Percentiles rank a stretch among this genome's conserved stretches.
These are phyloP conservation scores for Dinomys branickii DNA, from an alignment of 2,113 vertebrate genomes.

Conservation along the genomic window DNA sequence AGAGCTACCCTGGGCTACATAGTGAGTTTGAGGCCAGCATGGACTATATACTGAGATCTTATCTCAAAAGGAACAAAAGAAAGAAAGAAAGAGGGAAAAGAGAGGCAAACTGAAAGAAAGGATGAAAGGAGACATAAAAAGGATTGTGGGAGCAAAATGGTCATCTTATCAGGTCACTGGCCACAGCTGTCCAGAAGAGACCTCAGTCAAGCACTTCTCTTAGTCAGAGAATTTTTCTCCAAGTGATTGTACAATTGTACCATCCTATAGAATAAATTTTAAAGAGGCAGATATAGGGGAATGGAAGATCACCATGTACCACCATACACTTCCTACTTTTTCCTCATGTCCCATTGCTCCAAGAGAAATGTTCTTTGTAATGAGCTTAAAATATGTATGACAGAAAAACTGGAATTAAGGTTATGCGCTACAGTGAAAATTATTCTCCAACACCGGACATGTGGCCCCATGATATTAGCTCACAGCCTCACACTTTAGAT, in stretches of 20 bases:
- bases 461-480: background rate
- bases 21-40: background rate
- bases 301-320: background rate
- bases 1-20: background rate
- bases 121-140: background rate
- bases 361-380: slow-evolving; percentile 2
- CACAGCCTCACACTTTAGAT: background rate
- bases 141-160: background rate
- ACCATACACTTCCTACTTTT: background rate
- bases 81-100: background rate
- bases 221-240: background rate
- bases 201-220: background rate
- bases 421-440: background rate
- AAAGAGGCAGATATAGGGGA: background rate
- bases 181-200: background rate
- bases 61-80: background rate
- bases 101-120: background rate
- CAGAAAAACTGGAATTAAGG: background rate
- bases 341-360: background rate
- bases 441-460: background rate
- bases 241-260: background rate
- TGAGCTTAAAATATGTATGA: background rate
- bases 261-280: background rate
- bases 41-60: background rate
- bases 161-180: background rate